Conservation (phyloP, 53 echinoderm and acorn worm species). For the Holothuria leucospilota region DNA sequence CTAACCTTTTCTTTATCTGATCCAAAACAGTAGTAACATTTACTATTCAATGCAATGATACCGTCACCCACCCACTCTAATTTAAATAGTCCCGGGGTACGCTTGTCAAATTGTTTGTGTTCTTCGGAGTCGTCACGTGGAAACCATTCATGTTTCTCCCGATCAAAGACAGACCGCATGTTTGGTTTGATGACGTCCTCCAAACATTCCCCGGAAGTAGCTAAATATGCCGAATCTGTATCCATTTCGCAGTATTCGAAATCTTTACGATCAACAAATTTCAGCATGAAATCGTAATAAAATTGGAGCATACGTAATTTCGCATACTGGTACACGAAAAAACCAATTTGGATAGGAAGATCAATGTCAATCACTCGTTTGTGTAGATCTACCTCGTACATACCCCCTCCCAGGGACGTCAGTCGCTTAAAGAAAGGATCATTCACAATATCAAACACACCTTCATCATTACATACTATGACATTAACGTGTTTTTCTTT, state of each 20-base stretch:
- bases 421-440: background rate
- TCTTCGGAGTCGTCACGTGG: conserved; percentile 61
- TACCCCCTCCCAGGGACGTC: background rate
- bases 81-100: background rate
- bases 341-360: no score
- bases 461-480: background rate
- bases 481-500: conserved; percentile 18
- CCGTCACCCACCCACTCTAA: conserved; percentile 21
- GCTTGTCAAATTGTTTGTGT: conserved; percentile 39
- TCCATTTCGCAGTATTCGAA: no score
- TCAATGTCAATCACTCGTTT: conserved; percentile 12
- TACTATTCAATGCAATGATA: conserved; percentile 15
- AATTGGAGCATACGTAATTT: no score
- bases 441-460: background rate
- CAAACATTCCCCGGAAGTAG: conserved; percentile 51
- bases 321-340: no score
- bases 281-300: no score
- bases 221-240: no score
- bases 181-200: no score
- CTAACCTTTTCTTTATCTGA: background rate
- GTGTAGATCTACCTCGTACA: conserved; percentile 18
- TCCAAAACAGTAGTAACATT: conserved; percentile 22
- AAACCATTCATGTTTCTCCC: conserved; percentile 59
- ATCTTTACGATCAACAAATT: conserved; percentile 31
- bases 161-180: conserved; percentile 9